Percentiles rank a stretch among this genome's conserved stretches.
Conservation (phyloP, 2,797 vertebrate genomes). For the Clarias fuscus region DNA sequence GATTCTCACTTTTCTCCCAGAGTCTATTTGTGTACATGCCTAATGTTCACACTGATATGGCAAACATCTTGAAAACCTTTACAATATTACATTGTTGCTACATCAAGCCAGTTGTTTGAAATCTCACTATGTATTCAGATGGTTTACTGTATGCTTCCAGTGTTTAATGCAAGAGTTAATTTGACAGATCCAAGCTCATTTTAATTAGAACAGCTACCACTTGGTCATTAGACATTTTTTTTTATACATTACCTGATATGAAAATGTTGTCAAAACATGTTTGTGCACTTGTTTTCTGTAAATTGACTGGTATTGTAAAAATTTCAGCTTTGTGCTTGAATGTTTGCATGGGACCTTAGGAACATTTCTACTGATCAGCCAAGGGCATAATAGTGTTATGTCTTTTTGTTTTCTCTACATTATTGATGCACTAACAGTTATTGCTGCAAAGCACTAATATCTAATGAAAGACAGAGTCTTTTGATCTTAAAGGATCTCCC, state of each 20-base stretch:
- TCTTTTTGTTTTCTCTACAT: neutral
- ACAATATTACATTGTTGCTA: neutral
- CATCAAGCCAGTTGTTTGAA: neutral
- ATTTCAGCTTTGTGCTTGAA: neutral
- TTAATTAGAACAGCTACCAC: constrained; percentile 34
- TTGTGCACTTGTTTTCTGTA: constrained; percentile 29
- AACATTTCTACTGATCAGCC: constrained; percentile 21
- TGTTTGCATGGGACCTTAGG: constrained; percentile 5
- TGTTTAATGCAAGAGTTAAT: neutral
- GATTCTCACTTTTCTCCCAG: neutral
- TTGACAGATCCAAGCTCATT: constrained; percentile 15
- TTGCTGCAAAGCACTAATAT: constrained; percentile 13
- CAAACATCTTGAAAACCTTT: neutral
- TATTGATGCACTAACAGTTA: neutral
- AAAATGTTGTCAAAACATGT: neutral
- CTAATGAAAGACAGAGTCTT: constrained; percentile 46
- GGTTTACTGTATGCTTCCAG: neutral
- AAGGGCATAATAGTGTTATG: neutral
- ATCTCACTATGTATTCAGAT: neutral
- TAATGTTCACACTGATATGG: constrained; percentile 8
- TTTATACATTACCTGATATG: neutral
- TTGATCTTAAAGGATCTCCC: constrained; percentile 55
- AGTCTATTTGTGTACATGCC: neutral
- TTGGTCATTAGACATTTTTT: constrained; percentile 55
- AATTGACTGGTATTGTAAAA: neutral